These are phyloP conservation scores for Netelia fuscicornis DNA, from an alignment of 2,888 invertebrate species.

Conservation along the genomic window DNA sequence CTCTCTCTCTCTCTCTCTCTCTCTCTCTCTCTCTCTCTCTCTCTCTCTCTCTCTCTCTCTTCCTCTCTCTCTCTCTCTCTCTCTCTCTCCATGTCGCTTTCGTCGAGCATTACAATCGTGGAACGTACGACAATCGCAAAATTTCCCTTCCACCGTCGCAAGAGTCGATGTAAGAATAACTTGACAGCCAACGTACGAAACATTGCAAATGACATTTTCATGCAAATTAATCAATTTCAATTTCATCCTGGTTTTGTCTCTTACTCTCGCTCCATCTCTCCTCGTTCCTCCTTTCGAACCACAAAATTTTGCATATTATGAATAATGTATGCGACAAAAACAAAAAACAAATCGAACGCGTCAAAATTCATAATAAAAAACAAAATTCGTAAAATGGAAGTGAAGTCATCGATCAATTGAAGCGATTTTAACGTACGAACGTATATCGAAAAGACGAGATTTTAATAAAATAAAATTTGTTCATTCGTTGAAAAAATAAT, in stretches of 20 bases:
- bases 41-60: no score
- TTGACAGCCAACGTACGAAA: not conserved
- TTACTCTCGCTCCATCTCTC: not conserved
- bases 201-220: not conserved
- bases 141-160: not conserved
- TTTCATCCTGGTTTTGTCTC: slow-evolving; percentile 14
- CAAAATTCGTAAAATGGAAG: not conserved
- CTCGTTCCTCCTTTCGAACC: no score
- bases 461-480: no score
- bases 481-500: no score
- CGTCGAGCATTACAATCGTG: slow-evolving; percentile 8
- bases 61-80: not conserved
- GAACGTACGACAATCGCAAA: slow-evolving; percentile 23
- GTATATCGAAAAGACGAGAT: no score
- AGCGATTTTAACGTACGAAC: not conserved
- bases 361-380: not conserved
- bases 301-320: not conserved
- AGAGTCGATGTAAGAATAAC: not conserved
- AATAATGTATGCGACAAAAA: not conserved
- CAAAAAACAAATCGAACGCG: not conserved
- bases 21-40: no score
- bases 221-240: not conserved
- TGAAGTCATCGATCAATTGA: not conserved
- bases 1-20: no score
- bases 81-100: not conserved